Conservation (phyloP, 2,797 vertebrate genomes). For the Tiaroga cobitis region DNA sequence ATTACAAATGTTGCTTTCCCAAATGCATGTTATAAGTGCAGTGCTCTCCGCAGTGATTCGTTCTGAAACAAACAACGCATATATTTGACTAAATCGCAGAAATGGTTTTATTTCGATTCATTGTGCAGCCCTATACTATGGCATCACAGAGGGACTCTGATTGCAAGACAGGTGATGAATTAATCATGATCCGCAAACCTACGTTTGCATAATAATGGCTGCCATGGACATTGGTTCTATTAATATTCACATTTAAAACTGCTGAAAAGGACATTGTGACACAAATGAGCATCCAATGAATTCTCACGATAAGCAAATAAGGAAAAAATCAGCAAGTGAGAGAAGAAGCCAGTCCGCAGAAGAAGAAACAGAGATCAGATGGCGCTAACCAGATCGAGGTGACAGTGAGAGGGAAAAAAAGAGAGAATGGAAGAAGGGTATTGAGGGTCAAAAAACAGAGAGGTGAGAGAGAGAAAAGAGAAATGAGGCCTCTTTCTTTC, state of each 20-base stretch:
- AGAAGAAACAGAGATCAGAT: background rate
- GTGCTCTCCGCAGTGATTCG: background rate
- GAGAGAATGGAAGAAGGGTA: background rate
- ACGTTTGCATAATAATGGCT: slow-evolving; percentile 28
- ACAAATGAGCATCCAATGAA: slow-evolving; percentile 14
- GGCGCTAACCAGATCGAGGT: background rate
- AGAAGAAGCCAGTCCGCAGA: background rate
- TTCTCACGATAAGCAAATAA: background rate
- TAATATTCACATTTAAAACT: slow-evolving; percentile 13
- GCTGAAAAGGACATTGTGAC: slow-evolving; percentile 19
- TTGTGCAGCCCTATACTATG: background rate
- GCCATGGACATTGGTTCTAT: background rate
- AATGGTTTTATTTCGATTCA: background rate
- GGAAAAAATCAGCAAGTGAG: background rate
- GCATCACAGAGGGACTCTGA: background rate
- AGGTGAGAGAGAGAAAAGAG: slow-evolving; percentile 55
- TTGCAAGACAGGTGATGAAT: slow-evolving; percentile 11
- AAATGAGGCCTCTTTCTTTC: slow-evolving; percentile 34
- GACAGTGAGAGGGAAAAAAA: slow-evolving; percentile 21
- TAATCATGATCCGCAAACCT: slow-evolving; percentile 18
- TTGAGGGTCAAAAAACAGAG: slow-evolving; percentile 20
- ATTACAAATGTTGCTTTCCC: background rate
- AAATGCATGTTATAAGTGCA: background rate
- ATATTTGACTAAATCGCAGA: background rate
- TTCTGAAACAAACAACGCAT: background rate